Percentiles rank a stretch among this genome's conserved stretches.
Conservation (phyloP, 2,113 vertebrate species). For the Oryctolagus cuniculus region mOryCun1.1 NC_091437.1:29455501-29456000, state of each 20-base stretch:
- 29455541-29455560: neutral
- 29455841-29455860: neutral
- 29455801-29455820: neutral
- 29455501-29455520: neutral
- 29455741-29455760: neutral
- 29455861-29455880: neutral
- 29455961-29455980: constrained; percentile 45
- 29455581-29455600: neutral
- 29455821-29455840: constrained; percentile 25
- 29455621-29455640: neutral
- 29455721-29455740: constrained; percentile 11
- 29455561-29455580: neutral
- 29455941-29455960: constrained; percentile 53
- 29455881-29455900: neutral
- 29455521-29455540: constrained; percentile 39
- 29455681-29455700: constrained; percentile 7
- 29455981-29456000: constrained; percentile 52
- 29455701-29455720: neutral
- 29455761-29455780: neutral
- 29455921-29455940: constrained; percentile 30
- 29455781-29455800: neutral
- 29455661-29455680: constrained; percentile 25
- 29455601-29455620: neutral
- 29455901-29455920: constrained; percentile 56
- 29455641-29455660: neutral